Base-by-base conservation (phyloP, 1,140 invertebrate species). In the Aphelenchoides fujianensis region DNA sequence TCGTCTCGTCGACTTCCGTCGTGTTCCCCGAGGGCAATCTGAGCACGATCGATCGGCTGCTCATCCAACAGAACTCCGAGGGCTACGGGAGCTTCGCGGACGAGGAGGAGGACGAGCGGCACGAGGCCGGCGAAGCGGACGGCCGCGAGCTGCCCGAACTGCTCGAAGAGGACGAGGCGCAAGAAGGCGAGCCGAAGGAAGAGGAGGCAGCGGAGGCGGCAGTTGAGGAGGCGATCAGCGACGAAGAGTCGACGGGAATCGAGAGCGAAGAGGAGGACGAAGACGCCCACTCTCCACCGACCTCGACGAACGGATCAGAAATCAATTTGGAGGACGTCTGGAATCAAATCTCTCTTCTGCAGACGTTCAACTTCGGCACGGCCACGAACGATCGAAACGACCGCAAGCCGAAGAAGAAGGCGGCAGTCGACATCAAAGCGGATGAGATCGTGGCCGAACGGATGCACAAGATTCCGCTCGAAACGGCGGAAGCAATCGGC, bases 381-480 rank as follows among this genome's bases (percentile, higher is more conserved):
- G 41, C 41, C 41, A 48, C 41, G 23, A 48, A 48, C 41, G 41
- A 48, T 12, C n/a, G n/a, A n/a, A n/a, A n/a, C n/a, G n/a, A n/a
- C n/a, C n/a, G n/a, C n/a, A 48, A 48, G 41, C 41, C 41, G 23
- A 48, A 48, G 41, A 48, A 48, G n/a, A n/a, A n/a, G n/a, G n/a
- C n/a, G n/a, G n/a, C n/a, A n/a, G n/a, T n/a, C n/a, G n/a, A n/a
- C n/a, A n/a, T n/a, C n/a, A n/a, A n/a, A n/a, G n/a, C n/a, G n/a
- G n/a, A n/a, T n/a, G n/a, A n/a, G n/a, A n/a, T n/a, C n/a, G n/a
- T n/a, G n/a, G n/a, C n/a, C n/a, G n/a, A n/a, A n/a, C n/a, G n/a
- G n/a, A n/a, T n/a, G n/a, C n/a, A n/a, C n/a, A n/a, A n/a, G n/a
- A n/a, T n/a, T n/a, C n/a, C n/a, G n/a, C n/a, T n/a, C n/a, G n/a